Percentiles rank a stretch among this genome's conserved stretches.
Conservation (phyloP, 2,113 vertebrate species). For the Limnothrissa miodon region DNA sequence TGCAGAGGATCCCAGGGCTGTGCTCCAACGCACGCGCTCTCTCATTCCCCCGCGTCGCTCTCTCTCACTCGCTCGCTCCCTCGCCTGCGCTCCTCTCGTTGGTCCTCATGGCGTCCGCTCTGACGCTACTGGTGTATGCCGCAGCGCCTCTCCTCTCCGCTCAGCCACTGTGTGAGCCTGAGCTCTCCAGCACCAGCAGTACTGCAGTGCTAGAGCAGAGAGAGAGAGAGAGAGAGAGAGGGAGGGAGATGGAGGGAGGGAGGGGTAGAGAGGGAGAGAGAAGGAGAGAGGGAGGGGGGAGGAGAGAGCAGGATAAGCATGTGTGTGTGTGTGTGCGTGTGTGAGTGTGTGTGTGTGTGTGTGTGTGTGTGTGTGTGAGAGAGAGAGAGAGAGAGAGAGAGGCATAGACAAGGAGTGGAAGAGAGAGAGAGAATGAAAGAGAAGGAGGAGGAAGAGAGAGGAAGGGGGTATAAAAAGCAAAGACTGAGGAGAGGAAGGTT, state of each 20-base stretch:
- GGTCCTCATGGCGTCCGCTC: constrained; percentile 62
- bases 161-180: constrained; percentile 48
- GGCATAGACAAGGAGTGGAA: not conserved
- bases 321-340: constrained; percentile 3
- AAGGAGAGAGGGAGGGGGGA: constrained; percentile 45
- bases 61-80: not conserved
- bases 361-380: not conserved
- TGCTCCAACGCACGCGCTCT: constrained; percentile 23
- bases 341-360: no score
- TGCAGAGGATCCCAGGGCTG: constrained; percentile 30
- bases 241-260: constrained; percentile 53
- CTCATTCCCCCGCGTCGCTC: not conserved
- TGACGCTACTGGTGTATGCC: constrained; percentile 76
- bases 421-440: constrained; percentile 41
- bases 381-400: not conserved
- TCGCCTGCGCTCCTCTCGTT: constrained; percentile 31
- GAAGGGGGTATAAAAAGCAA: constrained; percentile 27
- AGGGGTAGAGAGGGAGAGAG: constrained; percentile 52
- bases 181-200: constrained; percentile 70
- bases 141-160: constrained; percentile 68
- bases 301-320: constrained; percentile 14
- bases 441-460: constrained; percentile 42
- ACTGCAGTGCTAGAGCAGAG: constrained; percentile 73
- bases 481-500: not conserved
- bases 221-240: constrained; percentile 30